Evolutionary conservation across 2,113 vertebrate genomes (phyloP), one percentile per base, ranked within the genome.

Genomic region (Eupsittula cactorum): DNA sequence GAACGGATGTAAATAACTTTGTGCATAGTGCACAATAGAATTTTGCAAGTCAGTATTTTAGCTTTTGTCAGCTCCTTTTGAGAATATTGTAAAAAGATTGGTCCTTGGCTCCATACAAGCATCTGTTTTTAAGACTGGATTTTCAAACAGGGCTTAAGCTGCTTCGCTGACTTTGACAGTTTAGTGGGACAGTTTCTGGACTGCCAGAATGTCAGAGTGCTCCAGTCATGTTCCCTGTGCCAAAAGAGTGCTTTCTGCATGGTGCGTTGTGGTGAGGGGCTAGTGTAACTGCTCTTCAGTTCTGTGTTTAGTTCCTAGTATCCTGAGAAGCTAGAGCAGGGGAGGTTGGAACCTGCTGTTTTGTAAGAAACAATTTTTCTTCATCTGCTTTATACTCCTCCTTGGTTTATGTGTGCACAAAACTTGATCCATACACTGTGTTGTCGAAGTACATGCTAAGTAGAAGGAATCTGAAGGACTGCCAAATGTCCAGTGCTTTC

Each of bases 191-290:
- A 28, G 0, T 46, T 89, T 82, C 73, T 81, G 47, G 25, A 33
- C n/a, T 75, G 25, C 9, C 31, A 44, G 23, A n/a, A 33, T 57
- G 28, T 77, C 2, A 0, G 24, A 82, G 35, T 24, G 13, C 4
- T 74, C 5, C 7, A 39, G 29, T 29, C 14, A 4, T 33, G 15
- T 49, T 23, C 23, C 5, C 11, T 21, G 9, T 0, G 3, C 47
- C 23, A 33, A 33, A 46, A 47, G 16, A 50, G 12, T 78, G 29
- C 6, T 23, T n/a, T 75, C 29, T 49, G 7, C 2, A 0, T 60
- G 9, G 10, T 41, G 20, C 2, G 0, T 42, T 39, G 28, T 60
- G 16, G 12, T 64, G 6, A 49, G 29, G 21, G 9, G 10, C 24
- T 67, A 33, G 21, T 64, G 13, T 68, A 9, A 44, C 21, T 57